Conservation (phyloP, 2,797 vertebrate species). For the Danionella dracula region DNA sequence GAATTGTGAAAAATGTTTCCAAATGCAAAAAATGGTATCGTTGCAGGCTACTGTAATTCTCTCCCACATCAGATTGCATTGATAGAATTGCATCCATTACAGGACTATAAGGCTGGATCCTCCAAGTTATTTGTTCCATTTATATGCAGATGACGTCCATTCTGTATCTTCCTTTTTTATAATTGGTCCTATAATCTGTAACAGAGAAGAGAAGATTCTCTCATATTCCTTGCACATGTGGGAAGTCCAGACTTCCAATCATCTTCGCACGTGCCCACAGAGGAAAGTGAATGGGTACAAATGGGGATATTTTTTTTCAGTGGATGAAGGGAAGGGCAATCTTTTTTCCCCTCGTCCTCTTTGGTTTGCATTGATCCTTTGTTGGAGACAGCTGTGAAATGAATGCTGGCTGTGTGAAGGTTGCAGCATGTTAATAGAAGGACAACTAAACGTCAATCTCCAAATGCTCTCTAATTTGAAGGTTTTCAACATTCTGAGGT, state of each 20-base stretch:
- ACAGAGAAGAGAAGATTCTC: slow-evolving; percentile 57
- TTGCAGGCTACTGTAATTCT: slow-evolving; percentile 73
- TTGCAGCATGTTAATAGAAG: slow-evolving; percentile 25
- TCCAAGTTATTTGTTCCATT: slow-evolving; percentile 71
- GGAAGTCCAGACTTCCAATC: slow-evolving; percentile 21
- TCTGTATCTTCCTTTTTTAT: slow-evolving; percentile 66
- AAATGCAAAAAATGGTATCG: slow-evolving; percentile 34
- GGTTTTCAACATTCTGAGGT: slow-evolving; percentile 36
- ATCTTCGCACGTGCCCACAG: slow-evolving; percentile 6
- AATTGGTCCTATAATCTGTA: slow-evolving; percentile 70
- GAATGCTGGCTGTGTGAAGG: neutral
- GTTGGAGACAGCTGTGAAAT: neutral
- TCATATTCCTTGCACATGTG: slow-evolving; percentile 47
- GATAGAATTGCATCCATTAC: slow-evolving; percentile 68
- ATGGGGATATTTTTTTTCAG: neutral
- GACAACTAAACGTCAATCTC: slow-evolving; percentile 19
- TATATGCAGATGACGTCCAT: slow-evolving; percentile 78
- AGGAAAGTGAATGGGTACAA: slow-evolving; percentile 35
- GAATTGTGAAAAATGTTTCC: too few species aligned
- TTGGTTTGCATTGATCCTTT: slow-evolving; percentile 1
- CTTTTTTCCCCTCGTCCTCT: neutral
- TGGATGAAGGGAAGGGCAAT: neutral
- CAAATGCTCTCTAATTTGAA: slow-evolving; percentile 18
- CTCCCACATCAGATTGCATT: slow-evolving; percentile 63
- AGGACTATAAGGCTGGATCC: slow-evolving; percentile 57